Base-by-base conservation (phyloP, 2,797 vertebrate genomes). In the Sylvia borin region DNA sequence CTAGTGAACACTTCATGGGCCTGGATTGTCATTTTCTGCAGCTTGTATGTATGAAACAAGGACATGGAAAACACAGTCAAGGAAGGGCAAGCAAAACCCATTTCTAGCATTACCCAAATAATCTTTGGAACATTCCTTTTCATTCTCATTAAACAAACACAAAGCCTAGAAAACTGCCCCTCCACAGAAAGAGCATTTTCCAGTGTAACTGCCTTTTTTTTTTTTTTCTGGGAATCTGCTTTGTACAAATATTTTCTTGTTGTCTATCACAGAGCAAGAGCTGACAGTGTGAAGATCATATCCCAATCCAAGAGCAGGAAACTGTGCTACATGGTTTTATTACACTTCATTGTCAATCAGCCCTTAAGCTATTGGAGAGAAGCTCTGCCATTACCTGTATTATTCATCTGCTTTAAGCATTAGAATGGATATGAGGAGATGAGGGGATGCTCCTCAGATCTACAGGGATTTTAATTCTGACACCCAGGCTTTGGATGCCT, bases 161-260 rank as follows among this genome's bases (percentile, higher is more conserved):
- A 74, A 65, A 51, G 22, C 11, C 42, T 32, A 64, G n/a, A 75
- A 68, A 71, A 27, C 17, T 57, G 6, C 2, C 11, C 9, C 11
- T 65, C 72, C 58, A 77, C 58, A 68, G 21, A 62, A 24, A n/a
- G 0, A 58, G 11, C 6, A 76, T 54, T 60, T 90, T 94, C 34
- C 58, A 75, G 34, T 42, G 62, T 88, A 67, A 68, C 40, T 94
- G 84, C 62, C 60, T 95, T 36, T 36, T 36, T 36, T 36, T 36
- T 36, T 97, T 97, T 97, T 97, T 94, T 68, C 80, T 64, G 26
- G 85, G 47, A 36, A 47, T 83, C 96, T 93, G 15, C 74, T 94
- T 86, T 91, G 9, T 51, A 76, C 22, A 58, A 91, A 93, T 86
- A 85, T 77, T 80, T 48, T 92, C 26, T 86, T 55, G 7, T n/a